Percentiles rank a stretch among this genome's conserved stretches.
Conservation (phyloP, 2,113 vertebrate genomes). For the Semnornis frantzii region DNA sequence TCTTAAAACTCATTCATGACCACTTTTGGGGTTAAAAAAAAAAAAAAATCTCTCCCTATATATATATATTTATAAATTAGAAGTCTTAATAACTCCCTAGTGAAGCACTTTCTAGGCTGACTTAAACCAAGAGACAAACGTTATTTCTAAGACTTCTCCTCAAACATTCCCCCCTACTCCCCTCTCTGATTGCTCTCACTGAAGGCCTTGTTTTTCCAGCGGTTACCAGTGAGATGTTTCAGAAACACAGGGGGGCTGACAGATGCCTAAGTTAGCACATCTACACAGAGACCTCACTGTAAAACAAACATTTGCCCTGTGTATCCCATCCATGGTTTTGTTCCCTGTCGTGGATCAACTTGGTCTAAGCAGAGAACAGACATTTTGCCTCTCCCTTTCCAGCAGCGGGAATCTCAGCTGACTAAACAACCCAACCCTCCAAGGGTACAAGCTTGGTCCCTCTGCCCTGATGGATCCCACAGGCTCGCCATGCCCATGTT, state of each 20-base stretch:
- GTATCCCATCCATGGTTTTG: background rate
- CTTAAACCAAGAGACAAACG: background rate
- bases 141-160: background rate
- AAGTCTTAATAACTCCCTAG: background rate
- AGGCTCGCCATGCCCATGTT: accelerated
- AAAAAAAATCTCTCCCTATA: background rate
- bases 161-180: accelerated
- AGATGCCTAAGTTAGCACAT: background rate
- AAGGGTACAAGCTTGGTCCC: accelerated
- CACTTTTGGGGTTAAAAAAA: background rate
- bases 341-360: background rate
- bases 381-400: background rate
- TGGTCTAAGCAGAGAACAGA: background rate
- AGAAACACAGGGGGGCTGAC: background rate
- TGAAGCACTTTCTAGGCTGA: background rate
- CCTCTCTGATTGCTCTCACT: background rate
- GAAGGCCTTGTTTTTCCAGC: background rate
- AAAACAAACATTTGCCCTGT: background rate
- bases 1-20: background rate
- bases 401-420: background rate
- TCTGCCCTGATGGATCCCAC: accelerated
- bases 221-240: background rate
- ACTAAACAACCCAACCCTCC: background rate
- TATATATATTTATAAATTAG: background rate
- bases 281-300: background rate